Evolutionary conservation across 2,888 invertebrate species (phyloP).

Genomic region (Pseudococcus viburni): DNA sequence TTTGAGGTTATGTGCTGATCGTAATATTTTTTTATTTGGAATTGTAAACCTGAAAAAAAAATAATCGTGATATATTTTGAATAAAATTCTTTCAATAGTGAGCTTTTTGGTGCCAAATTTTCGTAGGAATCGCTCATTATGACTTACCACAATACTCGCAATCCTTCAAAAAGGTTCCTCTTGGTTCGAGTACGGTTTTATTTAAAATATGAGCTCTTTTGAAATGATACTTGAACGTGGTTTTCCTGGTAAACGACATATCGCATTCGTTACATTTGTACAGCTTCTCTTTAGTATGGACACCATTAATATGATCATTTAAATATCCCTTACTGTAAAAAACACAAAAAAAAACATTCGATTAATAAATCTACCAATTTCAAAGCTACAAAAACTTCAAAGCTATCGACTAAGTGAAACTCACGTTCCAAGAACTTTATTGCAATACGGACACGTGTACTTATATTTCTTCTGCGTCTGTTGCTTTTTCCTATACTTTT

Average conservation of each 20-base stretch:
- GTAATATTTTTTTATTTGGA: slow-evolving; percentile 62
- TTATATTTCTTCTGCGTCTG: background rate
- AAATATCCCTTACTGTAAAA: slow-evolving; percentile 56
- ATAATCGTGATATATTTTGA: too few relatives aligned
- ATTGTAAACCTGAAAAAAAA: slow-evolving; percentile 53
- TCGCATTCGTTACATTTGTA: slow-evolving; percentile 61
- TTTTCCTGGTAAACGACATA: slow-evolving; percentile 56
- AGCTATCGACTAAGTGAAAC: background rate
- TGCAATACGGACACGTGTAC: slow-evolving; percentile 53
- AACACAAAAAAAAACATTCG: background rate
- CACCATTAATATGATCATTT: slow-evolving; percentile 64
- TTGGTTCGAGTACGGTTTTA: slow-evolving; percentile 60
- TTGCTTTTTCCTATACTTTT: slow-evolving; percentile 14
- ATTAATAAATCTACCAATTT: background rate
- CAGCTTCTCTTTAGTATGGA: slow-evolving; percentile 42
- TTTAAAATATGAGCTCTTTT: slow-evolving; percentile 62
- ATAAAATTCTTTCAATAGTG: too few relatives aligned
- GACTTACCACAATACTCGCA: slow-evolving; percentile 62
- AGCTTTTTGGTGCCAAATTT: too few relatives aligned
- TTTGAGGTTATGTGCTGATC: slow-evolving; percentile 58
- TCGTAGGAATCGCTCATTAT: background rate
- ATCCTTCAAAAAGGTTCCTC: slow-evolving; percentile 61
- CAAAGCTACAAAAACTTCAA: background rate
- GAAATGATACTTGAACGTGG: slow-evolving; percentile 58
- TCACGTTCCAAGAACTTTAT: slow-evolving; percentile 56